phyloP scores from a whole-genome alignment of 2,888 invertebrate genomes.

The Mimas tiliae region DNA sequence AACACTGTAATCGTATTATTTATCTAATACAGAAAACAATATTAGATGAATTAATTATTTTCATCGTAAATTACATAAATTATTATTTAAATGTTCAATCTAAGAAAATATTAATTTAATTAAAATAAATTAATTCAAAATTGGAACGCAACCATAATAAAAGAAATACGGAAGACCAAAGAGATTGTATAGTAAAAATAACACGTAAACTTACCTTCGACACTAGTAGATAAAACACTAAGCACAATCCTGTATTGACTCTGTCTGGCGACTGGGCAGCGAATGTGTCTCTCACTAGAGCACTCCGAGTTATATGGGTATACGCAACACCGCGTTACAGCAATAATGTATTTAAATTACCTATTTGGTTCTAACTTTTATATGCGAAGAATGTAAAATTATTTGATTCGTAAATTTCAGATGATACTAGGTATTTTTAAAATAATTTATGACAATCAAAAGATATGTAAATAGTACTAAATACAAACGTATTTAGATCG shows the following conservation, averaged over 20 bases:
- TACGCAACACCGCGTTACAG: conserved; percentile 4
- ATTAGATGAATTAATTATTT: no score
- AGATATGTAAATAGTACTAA: no score
- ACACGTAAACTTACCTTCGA: conserved; percentile 1
- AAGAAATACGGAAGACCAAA: background rate
- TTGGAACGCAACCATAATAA: background rate
- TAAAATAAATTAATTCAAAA: no score
- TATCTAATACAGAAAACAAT: no score
- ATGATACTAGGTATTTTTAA: background rate
- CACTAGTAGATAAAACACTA: background rate
- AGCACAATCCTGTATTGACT: conserved; percentile 11
- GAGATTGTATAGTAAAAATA: background rate
- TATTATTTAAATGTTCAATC: no score
- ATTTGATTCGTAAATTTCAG: background rate
- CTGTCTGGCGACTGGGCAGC: background rate
- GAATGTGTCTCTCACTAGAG: background rate
- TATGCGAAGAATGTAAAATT: background rate
- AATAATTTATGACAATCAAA: background rate
- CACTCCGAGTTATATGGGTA: conserved; percentile 3
- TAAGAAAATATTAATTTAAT: no score
- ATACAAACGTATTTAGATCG: no score
- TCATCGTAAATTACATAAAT: no score
- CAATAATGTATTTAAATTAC: background rate
- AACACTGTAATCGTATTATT: no score
- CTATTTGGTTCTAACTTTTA: background rate